Evolutionary conservation across 2,113 vertebrate species (phyloP).

Genomic region (Zapornia atra): DNA sequence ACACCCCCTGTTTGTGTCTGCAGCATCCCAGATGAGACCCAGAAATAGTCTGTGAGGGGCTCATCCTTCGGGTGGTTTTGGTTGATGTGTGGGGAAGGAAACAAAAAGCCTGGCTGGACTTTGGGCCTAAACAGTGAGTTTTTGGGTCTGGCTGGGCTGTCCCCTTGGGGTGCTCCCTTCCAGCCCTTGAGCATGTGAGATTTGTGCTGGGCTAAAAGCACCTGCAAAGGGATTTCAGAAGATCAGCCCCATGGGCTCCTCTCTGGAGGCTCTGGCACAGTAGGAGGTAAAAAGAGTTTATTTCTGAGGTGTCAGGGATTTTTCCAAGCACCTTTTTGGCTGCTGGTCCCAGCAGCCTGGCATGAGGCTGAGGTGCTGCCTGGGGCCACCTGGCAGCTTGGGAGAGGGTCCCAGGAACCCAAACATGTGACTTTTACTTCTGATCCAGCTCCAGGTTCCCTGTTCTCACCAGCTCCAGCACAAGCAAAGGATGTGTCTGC

Average conservation of each 20-base stretch:
- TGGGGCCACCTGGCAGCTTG: accelerated
- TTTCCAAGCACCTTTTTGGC: background rate
- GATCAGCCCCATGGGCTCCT: background rate
- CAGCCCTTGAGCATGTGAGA: background rate
- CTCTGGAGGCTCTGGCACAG: background rate
- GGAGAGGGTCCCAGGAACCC: no score
- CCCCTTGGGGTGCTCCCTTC: background rate
- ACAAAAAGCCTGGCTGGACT: background rate
- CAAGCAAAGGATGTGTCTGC: background rate
- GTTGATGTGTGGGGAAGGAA: background rate
- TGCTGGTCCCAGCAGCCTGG: background rate
- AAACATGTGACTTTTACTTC: accelerated
- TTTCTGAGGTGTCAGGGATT: background rate
- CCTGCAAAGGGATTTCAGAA: background rate
- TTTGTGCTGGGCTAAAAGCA: background rate
- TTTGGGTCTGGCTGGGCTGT: background rate
- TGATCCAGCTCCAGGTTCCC: background rate
- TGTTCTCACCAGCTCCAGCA: accelerated
- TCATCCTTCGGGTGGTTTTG: background rate
- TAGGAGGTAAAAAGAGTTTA: background rate
- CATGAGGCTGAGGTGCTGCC: background rate
- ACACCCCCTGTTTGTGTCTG: background rate
- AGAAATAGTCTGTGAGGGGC: background rate
- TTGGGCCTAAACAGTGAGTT: background rate
- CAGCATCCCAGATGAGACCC: background rate